Evolutionary conservation across 2,888 invertebrate genomes (phyloP).

Genomic region (Synanthedon andrenaeformis): DNA sequence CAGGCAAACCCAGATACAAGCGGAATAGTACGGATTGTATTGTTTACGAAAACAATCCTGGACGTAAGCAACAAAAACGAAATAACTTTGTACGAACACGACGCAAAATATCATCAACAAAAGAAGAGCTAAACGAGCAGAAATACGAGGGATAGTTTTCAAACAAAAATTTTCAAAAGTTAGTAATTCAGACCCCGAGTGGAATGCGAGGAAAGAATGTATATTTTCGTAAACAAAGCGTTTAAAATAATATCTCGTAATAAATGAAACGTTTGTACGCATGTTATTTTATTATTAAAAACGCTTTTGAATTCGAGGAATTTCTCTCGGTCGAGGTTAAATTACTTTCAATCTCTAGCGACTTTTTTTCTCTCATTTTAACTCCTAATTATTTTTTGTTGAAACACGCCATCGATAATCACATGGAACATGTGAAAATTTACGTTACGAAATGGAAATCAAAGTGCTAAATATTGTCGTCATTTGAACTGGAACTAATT

Average conservation of each 20-base stretch:
- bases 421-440: too few relatives aligned
- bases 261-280: neutral
- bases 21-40: neutral
- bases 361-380: too few relatives aligned
- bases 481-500: too few relatives aligned
- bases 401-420: too few relatives aligned
- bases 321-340: neutral
- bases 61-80: constrained; percentile 4
- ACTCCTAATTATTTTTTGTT: too few relatives aligned
- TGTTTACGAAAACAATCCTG: neutral
- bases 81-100: constrained; percentile 42
- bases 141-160: constrained; percentile 30
- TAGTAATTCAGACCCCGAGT: constrained; percentile 17
- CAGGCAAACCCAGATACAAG: too few relatives aligned
- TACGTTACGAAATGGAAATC: too few relatives aligned
- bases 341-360: too few relatives aligned
- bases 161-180: constrained; percentile 36
- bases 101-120: constrained; percentile 43
- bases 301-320: neutral
- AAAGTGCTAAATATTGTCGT: too few relatives aligned
- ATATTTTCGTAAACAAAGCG: constrained; percentile 16
- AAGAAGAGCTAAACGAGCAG: constrained; percentile 22
- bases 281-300: neutral
- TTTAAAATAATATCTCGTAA: constrained; percentile 13
- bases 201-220: constrained; percentile 36